Evolutionary conservation across 2,113 vertebrate genomes (phyloP).

Genomic region (Passer domesticus): DNA sequence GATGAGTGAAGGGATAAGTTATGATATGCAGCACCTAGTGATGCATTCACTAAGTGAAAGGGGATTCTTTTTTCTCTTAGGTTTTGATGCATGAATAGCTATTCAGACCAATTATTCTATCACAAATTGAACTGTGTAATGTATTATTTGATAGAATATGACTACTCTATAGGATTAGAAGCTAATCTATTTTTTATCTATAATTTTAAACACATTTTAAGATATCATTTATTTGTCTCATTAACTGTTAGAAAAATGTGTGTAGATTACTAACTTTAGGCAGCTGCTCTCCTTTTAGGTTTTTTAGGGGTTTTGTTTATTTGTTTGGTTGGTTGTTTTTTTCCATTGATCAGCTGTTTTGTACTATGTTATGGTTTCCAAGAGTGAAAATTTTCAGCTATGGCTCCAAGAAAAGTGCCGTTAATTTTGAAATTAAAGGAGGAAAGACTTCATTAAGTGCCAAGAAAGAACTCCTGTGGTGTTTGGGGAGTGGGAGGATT

Average conservation of each 20-base stretch:
- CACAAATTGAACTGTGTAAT: background rate
- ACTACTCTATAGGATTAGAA: background rate
- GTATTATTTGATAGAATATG: background rate
- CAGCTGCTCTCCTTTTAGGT: background rate
- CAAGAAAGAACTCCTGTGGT: background rate
- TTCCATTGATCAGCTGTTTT: background rate
- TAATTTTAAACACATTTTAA: background rate
- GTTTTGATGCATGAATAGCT: background rate
- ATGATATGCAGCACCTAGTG: background rate
- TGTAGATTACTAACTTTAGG: background rate
- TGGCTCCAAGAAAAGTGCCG: background rate
- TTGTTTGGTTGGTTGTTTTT: background rate
- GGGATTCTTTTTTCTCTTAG: background rate
- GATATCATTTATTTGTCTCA: background rate
- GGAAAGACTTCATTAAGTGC: background rate
- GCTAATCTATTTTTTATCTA: background rate
- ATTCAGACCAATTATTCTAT: background rate
- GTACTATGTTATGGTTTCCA: background rate
- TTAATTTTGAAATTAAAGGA: slow-evolving; percentile 7
- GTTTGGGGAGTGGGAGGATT: background rate
- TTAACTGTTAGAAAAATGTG: background rate
- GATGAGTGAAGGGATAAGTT: background rate
- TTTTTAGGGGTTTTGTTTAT: background rate
- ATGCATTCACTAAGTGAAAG: background rate
- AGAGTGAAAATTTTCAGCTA: background rate